Evolutionary conservation across 2,797 vertebrate species (phyloP), one percentile per base, ranked within the genome.

Genomic region (Melopsittacus undulatus): DNA sequence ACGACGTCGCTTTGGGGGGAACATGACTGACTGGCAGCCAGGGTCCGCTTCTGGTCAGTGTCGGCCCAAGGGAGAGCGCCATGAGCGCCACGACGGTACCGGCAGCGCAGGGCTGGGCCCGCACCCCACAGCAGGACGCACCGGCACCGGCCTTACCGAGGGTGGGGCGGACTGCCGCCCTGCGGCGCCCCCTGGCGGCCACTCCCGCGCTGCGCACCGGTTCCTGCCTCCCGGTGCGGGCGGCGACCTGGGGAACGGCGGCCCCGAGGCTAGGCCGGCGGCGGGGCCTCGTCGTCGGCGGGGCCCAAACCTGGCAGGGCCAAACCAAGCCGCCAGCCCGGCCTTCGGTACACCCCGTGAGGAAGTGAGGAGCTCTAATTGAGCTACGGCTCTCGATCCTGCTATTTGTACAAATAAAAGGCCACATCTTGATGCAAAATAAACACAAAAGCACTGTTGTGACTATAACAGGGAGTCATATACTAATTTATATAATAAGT

Each of bases 401-500:
- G 97, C 97, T 98, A 98, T 98, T 98, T 98, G 97, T 97, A 97
- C 97, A 98, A 98, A 98, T 98, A 98, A 98, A 98, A 98, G 97
- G 96, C 96, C 97, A 97, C 95, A 92, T 98, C 97, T 97, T 89
- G 98, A 97, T 98, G 97, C 98, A 98, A 98, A 98, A 98, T 98
- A 98, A 98, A 98, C 98, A 98, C 97, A 98, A 98, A 98, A 98
- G 98, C 97, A 83, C 97, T 98, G 98, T 98, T 98, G 98, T 98
- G 98, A 98, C 98, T 98, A 96, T 98, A 98, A 98, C 97, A 98
- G 97, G 97, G 98, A 98, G 98, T 98, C 98, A 98, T 98, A 98
- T 98, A 98, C 98, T 98, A 98, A 98, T 99, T 98, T 97, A 96
- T 98, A 98, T 99, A 98, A 99, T 99, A 98, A 98, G 98, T 97